phyloP scores from a whole-genome alignment of 2,113 vertebrate species.

The Anguilla japonica region DNA sequence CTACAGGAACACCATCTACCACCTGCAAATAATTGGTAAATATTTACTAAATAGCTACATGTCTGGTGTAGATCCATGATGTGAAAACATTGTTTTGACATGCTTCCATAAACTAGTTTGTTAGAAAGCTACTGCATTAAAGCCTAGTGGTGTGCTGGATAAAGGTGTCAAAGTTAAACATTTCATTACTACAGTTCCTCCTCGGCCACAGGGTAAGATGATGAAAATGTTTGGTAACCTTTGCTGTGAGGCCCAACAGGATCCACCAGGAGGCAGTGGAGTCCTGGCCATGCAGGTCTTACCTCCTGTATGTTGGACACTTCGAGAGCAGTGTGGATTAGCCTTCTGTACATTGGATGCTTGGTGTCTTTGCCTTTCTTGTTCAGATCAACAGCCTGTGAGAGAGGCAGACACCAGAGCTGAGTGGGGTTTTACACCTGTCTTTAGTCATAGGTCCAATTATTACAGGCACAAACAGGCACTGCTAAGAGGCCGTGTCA shows the following conservation, averaged over 20 bases:
- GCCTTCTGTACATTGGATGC: conserved; percentile 92
- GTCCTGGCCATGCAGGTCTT: conserved; percentile 17
- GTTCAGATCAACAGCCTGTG: conserved; percentile 92
- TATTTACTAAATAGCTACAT: no score
- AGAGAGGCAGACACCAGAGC: conserved; percentile 1
- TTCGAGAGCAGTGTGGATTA: conserved; percentile 94
- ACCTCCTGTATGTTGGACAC: conserved; percentile 97
- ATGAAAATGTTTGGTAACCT: neutral
- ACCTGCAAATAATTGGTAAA: no score
- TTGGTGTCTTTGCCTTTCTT: conserved; percentile 97
- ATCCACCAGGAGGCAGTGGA: neutral
- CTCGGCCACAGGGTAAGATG: neutral
- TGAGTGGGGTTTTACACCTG: neutral
- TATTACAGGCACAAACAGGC: no score
- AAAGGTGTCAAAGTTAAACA: neutral
- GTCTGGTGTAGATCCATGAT: no score
- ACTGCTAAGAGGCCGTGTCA: no score
- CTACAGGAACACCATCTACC: no score
- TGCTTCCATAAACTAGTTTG: no score
- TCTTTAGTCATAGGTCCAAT: neutral
- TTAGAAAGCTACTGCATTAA: no score
- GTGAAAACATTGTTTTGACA: no score
- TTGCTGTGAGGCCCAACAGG: neutral
- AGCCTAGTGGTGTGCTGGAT: neutral
- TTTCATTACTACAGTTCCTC: no score